Evolutionary conservation across 2,888 invertebrate species (phyloP).

Genomic region (Ligdia adustata): DNA sequence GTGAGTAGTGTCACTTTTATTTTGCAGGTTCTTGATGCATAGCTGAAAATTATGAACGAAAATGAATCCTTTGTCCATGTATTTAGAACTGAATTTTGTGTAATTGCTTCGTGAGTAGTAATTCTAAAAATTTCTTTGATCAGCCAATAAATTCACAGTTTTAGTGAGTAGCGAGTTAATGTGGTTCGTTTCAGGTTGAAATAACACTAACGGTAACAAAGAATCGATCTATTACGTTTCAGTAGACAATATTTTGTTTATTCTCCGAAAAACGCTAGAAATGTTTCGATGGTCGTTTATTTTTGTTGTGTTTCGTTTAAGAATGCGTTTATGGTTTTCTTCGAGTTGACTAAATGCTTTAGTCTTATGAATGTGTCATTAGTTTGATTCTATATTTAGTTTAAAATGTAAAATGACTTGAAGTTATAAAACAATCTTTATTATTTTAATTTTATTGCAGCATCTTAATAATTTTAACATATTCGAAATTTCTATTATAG

Average conservation of each 20-base stretch:
- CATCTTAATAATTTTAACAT: no score
- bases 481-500: no score
- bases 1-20: not conserved
- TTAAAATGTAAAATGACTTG: no score
- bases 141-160: slow-evolving; percentile 32
- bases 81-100: slow-evolving; percentile 1
- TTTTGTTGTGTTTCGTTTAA: slow-evolving; percentile 5
- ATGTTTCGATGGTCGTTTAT: slow-evolving; percentile 3
- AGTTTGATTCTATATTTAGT: no score
- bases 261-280: slow-evolving; percentile 14
- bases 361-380: no score
- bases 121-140: slow-evolving; percentile 33
- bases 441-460: no score
- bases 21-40: slow-evolving; percentile 2
- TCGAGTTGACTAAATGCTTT: no score
- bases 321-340: no score
- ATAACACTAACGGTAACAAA: slow-evolving; percentile 33
- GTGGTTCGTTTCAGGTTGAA: slow-evolving; percentile 29
- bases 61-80: not conserved
- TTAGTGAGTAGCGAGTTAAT: slow-evolving; percentile 23
- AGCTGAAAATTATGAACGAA: not conserved
- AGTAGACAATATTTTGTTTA: slow-evolving; percentile 12
- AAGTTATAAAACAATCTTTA: no score
- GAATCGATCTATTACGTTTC: slow-evolving; percentile 18
- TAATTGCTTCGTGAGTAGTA: not conserved